Evolutionary conservation across 2,888 invertebrate genomes (phyloP).

Genomic region (Aleiodes leptofemur): DNA sequence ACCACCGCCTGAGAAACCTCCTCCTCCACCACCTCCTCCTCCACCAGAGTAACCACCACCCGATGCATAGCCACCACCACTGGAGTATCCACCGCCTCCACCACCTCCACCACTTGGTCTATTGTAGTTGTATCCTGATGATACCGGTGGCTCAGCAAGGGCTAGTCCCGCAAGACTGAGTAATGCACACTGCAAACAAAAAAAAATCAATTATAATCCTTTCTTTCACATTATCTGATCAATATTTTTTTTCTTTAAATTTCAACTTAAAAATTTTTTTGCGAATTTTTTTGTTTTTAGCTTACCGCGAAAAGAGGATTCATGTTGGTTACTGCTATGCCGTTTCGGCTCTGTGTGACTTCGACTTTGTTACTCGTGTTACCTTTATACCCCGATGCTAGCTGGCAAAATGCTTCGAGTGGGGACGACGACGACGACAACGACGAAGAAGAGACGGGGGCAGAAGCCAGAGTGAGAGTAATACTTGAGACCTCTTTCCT

Average conservation of each 20-base stretch:
- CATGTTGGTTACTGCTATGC: conserved; percentile 75
- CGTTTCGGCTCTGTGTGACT: conserved; percentile 75
- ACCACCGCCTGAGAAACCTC: conserved; percentile 74
- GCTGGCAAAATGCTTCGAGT: conserved; percentile 61
- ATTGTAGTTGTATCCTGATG: conserved; percentile 75
- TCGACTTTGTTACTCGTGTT: conserved; percentile 69
- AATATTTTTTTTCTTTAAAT: too few relatives aligned
- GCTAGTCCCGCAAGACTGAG: conserved; percentile 86
- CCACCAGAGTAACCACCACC: conserved; percentile 67
- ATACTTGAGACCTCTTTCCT: conserved; percentile 60
- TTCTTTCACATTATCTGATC: conserved; percentile 1
- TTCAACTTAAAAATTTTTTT: background rate
- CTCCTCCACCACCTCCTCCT: conserved; percentile 75
- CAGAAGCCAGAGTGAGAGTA: conserved; percentile 70
- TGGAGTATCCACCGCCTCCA: conserved; percentile 66
- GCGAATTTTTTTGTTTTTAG: conserved; percentile 46
- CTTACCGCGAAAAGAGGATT: conserved; percentile 75
- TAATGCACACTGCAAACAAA: conserved; percentile 85
- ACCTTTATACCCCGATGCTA: conserved; percentile 72
- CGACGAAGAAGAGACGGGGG: conserved; percentile 70
- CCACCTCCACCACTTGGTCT: conserved; percentile 81
- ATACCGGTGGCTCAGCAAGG: conserved; percentile 83
- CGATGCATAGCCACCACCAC: conserved; percentile 59
- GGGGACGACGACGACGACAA: conserved; percentile 54
- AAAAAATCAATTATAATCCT: conserved; percentile 38